A percentile compares a stretch with the other conserved stretches of the same genome.
Evolutionary conservation across 2,797 vertebrate genomes (phyloP).

Genomic region (Acrossocheilus fasciatus): DNA sequence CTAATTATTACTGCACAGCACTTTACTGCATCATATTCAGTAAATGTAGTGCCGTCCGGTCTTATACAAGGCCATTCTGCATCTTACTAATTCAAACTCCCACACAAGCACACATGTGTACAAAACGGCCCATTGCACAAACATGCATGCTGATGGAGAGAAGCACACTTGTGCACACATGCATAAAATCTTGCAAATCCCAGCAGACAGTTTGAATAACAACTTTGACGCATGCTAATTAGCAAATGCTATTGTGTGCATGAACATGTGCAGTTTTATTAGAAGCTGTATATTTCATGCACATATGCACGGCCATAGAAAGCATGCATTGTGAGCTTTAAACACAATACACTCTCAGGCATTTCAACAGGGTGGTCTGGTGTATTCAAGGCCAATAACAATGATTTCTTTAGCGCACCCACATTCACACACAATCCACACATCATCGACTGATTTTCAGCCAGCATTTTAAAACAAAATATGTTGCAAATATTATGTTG

Average conservation of each 20-base stretch:
- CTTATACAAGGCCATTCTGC: conserved; percentile 7
- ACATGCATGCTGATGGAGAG: conserved; percentile 50
- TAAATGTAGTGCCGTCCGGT: conserved; percentile 42
- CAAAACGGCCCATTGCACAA: conserved; percentile 27
- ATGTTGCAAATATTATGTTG: background rate
- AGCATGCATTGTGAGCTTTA: background rate
- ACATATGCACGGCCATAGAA: background rate
- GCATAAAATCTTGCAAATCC: conserved; percentile 39
- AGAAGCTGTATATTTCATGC: conserved; percentile 13
- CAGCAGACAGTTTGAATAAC: conserved; percentile 40
- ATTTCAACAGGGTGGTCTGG: conserved; percentile 28
- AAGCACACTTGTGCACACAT: conserved; percentile 59
- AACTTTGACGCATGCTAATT: conserved; percentile 44
- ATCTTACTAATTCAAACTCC: conserved; percentile 15
- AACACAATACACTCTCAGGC: conserved; percentile 26
- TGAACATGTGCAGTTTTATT: conserved; percentile 5
- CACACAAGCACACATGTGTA: conserved; percentile 21
- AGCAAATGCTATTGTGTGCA: conserved; percentile 21
- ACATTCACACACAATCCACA: conserved; percentile 21
- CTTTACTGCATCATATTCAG: conserved; percentile 63
- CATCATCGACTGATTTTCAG: background rate
- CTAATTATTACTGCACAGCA: conserved; percentile 60
- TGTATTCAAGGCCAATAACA: conserved; percentile 38
- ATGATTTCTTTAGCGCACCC: conserved; percentile 32
- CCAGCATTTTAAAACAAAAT: background rate